Evolutionary conservation across 1,140 invertebrate species (phyloP), one percentile per base, ranked within the genome.

Genomic region (Cydia fagiglandana): DNA sequence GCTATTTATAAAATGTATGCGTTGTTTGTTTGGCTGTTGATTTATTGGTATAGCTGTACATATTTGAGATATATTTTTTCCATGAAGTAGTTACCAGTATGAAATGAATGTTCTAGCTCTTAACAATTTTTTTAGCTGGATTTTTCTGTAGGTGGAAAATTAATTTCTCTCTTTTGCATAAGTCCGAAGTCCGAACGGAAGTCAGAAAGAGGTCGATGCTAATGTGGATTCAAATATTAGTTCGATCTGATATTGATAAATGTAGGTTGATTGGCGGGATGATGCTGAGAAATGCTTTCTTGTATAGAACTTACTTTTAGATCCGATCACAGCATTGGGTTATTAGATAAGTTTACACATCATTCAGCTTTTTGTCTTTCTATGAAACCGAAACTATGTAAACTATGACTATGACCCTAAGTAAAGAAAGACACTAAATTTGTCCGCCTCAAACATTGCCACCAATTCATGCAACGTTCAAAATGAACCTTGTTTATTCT

Each of bases 321-420:
- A 10, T 45, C 41, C 10, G 41, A 1, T 45, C 41, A 13, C 3
- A 47, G 45, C 45, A 47, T 15, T 47, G 4, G 2, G 12, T 47
- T 47, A 47, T 47, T 47, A 13, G 12, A 45, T 47, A 53, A 6
- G n/a, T 53, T 53, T 4, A 53, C 50, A 53, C 50, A 53, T 17
- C n/a, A 53, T 47, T 47, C 45, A 53, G n/a, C 24, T n/a, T 20
- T 17, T 56, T 24, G 20, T 24, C 56, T 61, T 20, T 24, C 9
- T 7, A 24, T 61, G 20, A 9, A 24, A 61, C 20, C 2, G 24
- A 61, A 24, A n/a, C 10, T 61, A n/a, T 61, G 56, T 61, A 61
- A 24, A 61, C 56, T 24, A 61, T 61, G 56, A 61, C 56, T 24
- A 61, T 61, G 56, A 61, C 56, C 56, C 56, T 61, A 61, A 61